Conservation (phyloP, 1,140 invertebrate genomes). For the Caenorhabditis remanei region DNA sequence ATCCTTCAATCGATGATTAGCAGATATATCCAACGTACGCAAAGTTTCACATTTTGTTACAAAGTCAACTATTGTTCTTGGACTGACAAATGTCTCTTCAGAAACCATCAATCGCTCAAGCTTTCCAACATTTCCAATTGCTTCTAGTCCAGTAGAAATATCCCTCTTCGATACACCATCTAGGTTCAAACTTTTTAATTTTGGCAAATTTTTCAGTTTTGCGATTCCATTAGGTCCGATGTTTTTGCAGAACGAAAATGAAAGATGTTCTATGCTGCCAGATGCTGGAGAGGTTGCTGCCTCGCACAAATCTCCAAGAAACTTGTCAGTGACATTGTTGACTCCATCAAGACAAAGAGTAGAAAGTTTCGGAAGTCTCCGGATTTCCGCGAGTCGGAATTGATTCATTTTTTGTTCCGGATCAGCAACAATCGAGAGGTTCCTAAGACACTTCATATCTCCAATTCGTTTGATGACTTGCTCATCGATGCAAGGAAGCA, state of each 20-base stretch:
- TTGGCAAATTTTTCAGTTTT: conserved; percentile 11
- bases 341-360: conserved; percentile 38
- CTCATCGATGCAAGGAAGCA: conserved; percentile 6
- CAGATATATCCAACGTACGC: conserved; percentile 10
- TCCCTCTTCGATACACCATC: conserved; percentile 34
- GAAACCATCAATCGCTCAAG: conserved; percentile 19
- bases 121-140: conserved; percentile 4
- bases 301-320: not conserved
- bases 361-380: not conserved
- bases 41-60: conserved; percentile 4
- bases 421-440: conserved; percentile 12
- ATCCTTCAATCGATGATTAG: conserved; percentile 2
- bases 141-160: conserved; percentile 22
- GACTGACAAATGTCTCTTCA: conserved; percentile 19
- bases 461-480: not conserved
- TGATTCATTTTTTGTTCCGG: conserved; percentile 6
- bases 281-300: not conserved
- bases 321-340: conserved; percentile 37
- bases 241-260: conserved; percentile 16
- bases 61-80: not conserved
- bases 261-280: not conserved
- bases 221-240: conserved; percentile 30
- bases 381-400: conserved; percentile 10
- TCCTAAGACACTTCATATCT: conserved; percentile 18
- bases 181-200: conserved; percentile 21